Conservation (phyloP, 2,113 vertebrate genomes). For the Epinephelus lanceolatus region DNA sequence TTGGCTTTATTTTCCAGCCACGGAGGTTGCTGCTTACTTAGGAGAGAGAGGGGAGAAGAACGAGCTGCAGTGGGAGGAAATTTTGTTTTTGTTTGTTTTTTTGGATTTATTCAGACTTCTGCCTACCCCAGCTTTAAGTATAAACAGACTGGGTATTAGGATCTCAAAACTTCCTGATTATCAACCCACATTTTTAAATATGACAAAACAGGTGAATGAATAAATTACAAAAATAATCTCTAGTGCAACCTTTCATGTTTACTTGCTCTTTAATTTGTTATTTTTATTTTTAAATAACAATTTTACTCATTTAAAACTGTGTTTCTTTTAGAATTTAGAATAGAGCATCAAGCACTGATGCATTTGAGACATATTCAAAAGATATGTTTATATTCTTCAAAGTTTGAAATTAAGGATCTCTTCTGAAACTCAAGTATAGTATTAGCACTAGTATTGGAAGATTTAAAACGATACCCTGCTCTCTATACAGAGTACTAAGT, state of each 20-base stretch:
- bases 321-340: background rate
- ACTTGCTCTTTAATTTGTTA: background rate
- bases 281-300: background rate
- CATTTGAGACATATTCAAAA: background rate
- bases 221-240: background rate
- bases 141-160: background rate
- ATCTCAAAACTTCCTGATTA: background rate
- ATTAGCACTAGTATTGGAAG: background rate
- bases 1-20: too few relatives aligned
- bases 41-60: too few relatives aligned
- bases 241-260: background rate
- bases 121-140: background rate
- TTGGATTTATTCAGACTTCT: too few relatives aligned
- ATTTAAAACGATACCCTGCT: background rate
- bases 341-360: background rate
- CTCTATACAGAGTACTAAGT: constrained; percentile 5
- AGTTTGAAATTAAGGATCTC: background rate
- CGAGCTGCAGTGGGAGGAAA: too few relatives aligned
- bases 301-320: background rate
- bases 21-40: too few relatives aligned
- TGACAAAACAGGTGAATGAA: background rate
- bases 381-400: too few relatives aligned
- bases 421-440: background rate
- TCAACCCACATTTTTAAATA: background rate
- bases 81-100: too few relatives aligned